A percentile compares a stretch with the other conserved stretches of the same genome.
These are phyloP conservation scores for Labeo rohita DNA, from an alignment of 2,113 vertebrate genomes.

Conservation along the genomic window DNA sequence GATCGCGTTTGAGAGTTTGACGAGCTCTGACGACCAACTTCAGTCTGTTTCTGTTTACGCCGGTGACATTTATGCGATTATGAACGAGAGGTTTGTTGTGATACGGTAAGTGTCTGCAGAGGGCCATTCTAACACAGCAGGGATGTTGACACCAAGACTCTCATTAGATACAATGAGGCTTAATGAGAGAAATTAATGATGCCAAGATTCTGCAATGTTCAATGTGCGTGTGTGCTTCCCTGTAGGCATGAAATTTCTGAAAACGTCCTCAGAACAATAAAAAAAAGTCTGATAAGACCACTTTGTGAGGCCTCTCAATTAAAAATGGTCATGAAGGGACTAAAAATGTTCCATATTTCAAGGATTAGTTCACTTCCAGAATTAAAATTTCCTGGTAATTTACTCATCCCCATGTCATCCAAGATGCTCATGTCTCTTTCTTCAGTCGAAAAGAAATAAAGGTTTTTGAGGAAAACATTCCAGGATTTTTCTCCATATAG, in stretches of 20 bases:
- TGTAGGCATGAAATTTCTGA: background rate
- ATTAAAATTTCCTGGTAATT: no score
- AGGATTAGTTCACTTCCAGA: no score
- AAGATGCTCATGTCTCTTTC: no score
- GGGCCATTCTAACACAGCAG: constrained; percentile 32
- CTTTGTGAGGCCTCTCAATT: no score
- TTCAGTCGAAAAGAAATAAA: no score
- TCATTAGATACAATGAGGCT: constrained; percentile 41
- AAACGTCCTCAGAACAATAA: background rate
- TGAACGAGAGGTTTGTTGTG: constrained; percentile 23
- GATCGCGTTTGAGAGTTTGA: constrained; percentile 17
- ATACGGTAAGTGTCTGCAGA: constrained; percentile 22
- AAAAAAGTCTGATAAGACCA: background rate
- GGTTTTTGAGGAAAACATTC: no score
- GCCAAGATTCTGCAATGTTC: constrained; percentile 1
- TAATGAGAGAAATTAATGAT: constrained; percentile 46
- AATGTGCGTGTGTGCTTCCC: constrained; percentile 31
- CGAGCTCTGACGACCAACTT: constrained; percentile 10
- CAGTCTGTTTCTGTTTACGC: background rate
- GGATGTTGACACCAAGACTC: constrained; percentile 24
- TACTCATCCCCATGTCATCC: no score
- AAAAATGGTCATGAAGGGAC: no score
- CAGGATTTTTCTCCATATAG: no score
- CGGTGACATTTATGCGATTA: constrained; percentile 4
- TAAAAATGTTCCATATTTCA: background rate